Conservation (phyloP, 1,140 invertebrate genomes). For the Hirudo medicinalis region DNA sequence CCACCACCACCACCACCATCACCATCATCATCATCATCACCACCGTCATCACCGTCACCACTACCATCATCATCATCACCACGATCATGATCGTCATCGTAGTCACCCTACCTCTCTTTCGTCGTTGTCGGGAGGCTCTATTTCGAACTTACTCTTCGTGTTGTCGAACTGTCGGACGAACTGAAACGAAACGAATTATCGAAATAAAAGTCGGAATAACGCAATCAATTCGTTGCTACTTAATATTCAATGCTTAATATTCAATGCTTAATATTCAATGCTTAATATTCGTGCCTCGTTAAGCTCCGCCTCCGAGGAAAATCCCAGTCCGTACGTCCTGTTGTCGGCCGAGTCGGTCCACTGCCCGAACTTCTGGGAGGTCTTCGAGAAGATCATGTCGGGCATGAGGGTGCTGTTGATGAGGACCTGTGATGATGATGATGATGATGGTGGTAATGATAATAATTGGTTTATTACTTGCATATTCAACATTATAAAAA, state of each 20-base stretch:
- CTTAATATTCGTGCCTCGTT: conserved; percentile 56
- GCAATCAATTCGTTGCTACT: not conserved
- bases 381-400: conserved; percentile 97
- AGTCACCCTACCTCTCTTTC: not conserved
- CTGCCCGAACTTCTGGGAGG: conserved; percentile 96
- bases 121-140: not conserved
- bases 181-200: not conserved
- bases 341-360: conserved; percentile 95
- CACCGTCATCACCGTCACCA: no score
- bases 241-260: no score
- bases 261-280: no score
- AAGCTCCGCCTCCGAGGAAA: conserved; percentile 81
- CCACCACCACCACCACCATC: not conserved
- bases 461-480: no score
- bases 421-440: conserved; percentile 55
- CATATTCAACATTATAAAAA: no score
- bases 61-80: not conserved
- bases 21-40: not conserved
- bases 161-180: not conserved
- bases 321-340: conserved; percentile 92
- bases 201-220: not conserved
- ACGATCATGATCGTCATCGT: not conserved
- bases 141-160: not conserved
- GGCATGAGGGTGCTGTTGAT: conserved; percentile 95
- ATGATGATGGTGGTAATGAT: not conserved